These are phyloP conservation scores for Polydesmus complanatus DNA, from an alignment of 2,888 invertebrate species.

Conservation along the genomic window DNA sequence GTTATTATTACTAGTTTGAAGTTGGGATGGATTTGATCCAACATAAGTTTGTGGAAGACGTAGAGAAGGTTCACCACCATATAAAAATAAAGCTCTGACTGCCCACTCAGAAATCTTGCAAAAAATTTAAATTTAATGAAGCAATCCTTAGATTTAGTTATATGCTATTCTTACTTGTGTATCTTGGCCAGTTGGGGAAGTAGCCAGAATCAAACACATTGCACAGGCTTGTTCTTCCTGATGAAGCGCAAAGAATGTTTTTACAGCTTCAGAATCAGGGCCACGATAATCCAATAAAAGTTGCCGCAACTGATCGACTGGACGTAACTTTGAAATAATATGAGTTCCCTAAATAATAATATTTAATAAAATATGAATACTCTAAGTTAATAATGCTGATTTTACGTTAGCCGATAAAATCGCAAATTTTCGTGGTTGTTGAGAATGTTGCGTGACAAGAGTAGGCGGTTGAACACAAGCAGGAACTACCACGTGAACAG, in stretches of 20 bases:
- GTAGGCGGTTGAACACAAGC: constrained; percentile 43
- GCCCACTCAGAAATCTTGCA: constrained; percentile 72
- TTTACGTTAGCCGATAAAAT: constrained; percentile 66
- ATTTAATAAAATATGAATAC: background rate
- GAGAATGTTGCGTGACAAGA: constrained; percentile 54
- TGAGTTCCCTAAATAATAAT: constrained; percentile 51
- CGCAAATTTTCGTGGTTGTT: constrained; percentile 60
- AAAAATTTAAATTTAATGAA: too few species aligned
- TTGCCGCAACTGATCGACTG: constrained; percentile 73
- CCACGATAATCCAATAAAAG: constrained; percentile 68
- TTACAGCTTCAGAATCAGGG: constrained; percentile 69
- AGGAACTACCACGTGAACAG: constrained; percentile 17
- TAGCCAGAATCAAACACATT: constrained; percentile 71
- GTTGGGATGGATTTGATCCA: background rate
- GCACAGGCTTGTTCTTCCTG: constrained; percentile 78
- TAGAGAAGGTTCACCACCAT: constrained; percentile 56
- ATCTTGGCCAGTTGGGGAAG: constrained; percentile 48
- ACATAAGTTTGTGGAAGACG: constrained; percentile 2
- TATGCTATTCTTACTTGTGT: constrained; percentile 40
- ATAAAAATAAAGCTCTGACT: constrained; percentile 77
- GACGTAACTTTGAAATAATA: constrained; percentile 65
- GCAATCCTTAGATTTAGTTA: background rate
- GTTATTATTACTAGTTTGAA: background rate
- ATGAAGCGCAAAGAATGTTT: constrained; percentile 68
- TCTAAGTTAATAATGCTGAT: constrained; percentile 16